A percentile compares a stretch with the other conserved stretches of the same genome.
phyloP scores from a whole-genome alignment of 2,797 vertebrate genomes.

The Zenarchopterus dispar region DNA sequence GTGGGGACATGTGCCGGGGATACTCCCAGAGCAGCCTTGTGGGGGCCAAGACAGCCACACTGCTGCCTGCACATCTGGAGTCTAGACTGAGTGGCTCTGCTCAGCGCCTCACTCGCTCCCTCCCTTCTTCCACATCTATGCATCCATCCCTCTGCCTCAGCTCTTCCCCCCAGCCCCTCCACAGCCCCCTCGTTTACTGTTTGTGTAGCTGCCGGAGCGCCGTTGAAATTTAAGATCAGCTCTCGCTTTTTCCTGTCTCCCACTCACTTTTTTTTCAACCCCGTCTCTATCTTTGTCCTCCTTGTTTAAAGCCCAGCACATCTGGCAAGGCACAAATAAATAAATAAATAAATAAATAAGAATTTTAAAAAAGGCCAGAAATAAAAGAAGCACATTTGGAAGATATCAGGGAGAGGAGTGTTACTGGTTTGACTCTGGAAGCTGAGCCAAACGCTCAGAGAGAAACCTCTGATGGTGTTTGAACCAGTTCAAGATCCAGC shows the following conservation, averaged over 20 bases:
- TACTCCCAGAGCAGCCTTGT: constrained; percentile 83
- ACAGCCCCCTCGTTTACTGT: constrained; percentile 63
- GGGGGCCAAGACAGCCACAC: constrained; percentile 78
- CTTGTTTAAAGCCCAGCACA: constrained; percentile 39
- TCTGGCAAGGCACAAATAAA: constrained; percentile 70
- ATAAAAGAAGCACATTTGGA: constrained; percentile 64
- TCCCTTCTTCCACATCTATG: constrained; percentile 67
- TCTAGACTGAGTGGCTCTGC: constrained; percentile 87
- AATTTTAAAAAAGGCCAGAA: too few species aligned
- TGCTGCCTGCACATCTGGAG: constrained; percentile 86
- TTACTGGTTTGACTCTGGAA: constrained; percentile 72
- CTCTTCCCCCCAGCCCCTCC: constrained; percentile 19
- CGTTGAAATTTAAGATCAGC: constrained; percentile 74
- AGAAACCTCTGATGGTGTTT: constrained; percentile 69
- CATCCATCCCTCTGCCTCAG: constrained; percentile 68
- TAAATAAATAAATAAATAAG: constrained; percentile 22
- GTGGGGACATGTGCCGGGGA: constrained; percentile 82
- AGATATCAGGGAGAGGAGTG: constrained; percentile 74
- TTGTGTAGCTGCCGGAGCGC: constrained; percentile 78
- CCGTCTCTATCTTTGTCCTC: constrained; percentile 36
- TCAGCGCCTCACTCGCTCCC: constrained; percentile 69
- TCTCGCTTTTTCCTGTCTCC: constrained; percentile 69
- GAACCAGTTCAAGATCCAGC: constrained; percentile 60
- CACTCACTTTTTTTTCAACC: constrained; percentile 56
- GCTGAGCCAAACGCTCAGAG: constrained; percentile 67